Evolutionary conservation across 2,888 invertebrate species (phyloP), one percentile per base, ranked within the genome.

Genomic region (Volucella bombylans): DNA sequence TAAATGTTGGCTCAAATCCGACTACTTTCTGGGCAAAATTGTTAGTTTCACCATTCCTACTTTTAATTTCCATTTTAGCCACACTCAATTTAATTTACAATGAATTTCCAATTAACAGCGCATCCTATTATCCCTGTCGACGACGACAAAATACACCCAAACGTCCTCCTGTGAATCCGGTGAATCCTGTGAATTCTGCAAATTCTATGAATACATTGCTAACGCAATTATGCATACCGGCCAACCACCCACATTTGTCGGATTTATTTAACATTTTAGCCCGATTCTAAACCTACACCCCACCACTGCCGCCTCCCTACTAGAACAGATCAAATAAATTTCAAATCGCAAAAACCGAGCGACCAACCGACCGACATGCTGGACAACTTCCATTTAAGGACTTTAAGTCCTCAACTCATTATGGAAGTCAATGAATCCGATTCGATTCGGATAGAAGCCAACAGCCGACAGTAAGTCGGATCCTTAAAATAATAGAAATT

Each of bases 341-440:
- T 45, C 6, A 45, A 59, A 41, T 38, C 52, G 38, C 41, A 43
- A 31, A 50, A 64, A 11, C 52, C 43, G 31, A 72, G 4, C 49
- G 61, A 72, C 61, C 50, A 12, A 11, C 49, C 43, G 4, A 54
- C 55, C 55, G 61, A 59, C 69, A 61, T 47, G 59, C 38, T 41
- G 41, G n/a, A 50, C 31, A 52, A 23, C 50, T 41, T 8, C 49
- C 11, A 49, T 73, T 64, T 73, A 78, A 73, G 73, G 57, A 73
- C 68, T 52, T 50, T 43, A 59, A 72, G 67, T 45, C 45, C 39
- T 61, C 15, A 68, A 65, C 72, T 82, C 57, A 73, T 82, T 82
- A 69, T 82, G 79, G 59, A 82, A 82, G 82, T 73, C 79, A 79
- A 82, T 78, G 81, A 47, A 65, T 64, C 45, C 55, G 14, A 69